Evolutionary conservation across 2,888 invertebrate genomes (phyloP), one percentile per base, ranked within the genome.

Genomic region (Erebia aethiops): DNA sequence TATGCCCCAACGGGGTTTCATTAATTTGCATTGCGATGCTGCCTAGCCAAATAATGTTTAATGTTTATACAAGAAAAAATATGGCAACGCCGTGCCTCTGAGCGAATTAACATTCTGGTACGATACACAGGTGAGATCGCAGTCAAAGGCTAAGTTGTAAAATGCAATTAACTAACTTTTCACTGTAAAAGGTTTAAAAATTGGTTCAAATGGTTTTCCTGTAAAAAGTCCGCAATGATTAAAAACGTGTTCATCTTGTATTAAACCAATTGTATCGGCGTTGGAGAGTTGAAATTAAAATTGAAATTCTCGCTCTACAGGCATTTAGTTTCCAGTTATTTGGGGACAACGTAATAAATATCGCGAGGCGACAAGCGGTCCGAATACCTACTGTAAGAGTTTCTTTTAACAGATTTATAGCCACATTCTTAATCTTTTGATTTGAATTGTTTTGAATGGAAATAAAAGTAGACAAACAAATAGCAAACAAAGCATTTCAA

Each of bases 291-390:
- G 54, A 64, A 84, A 83, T 83, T 80, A 80, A 81, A 83, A 84
- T 80, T 77, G 74, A 78, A 76, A 74, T 74, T 72, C 71, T 78
- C 79, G 58, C 75, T 78, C 73, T 74, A 74, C 74, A 73, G 78
- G 77, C 76, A 80, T 80, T 82, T 78, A 78, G 80, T 76, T 68
- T 58, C 63, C 49, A 81, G 78, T 77, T 77, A 77, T 73, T 78
- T 76, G 78, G 71, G 66, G 72, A 76, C 75, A 74, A 77, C 72
- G 78, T 76, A 80, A 81, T 79, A 80, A 80, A 79, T 79, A 75
- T 75, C 76, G 69, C 73, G 71, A 62, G 74, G 69, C 75, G 75
- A 74, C 77, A 76, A 74, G 77, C 74, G 72, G 54, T 69, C 65
- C 71, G 67, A 74, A 69, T 71, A 26, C 26, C 26, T 26, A 72